phyloP scores from a whole-genome alignment of 2,797 vertebrate species.

The Acipenser oxyrinchus region DNA sequence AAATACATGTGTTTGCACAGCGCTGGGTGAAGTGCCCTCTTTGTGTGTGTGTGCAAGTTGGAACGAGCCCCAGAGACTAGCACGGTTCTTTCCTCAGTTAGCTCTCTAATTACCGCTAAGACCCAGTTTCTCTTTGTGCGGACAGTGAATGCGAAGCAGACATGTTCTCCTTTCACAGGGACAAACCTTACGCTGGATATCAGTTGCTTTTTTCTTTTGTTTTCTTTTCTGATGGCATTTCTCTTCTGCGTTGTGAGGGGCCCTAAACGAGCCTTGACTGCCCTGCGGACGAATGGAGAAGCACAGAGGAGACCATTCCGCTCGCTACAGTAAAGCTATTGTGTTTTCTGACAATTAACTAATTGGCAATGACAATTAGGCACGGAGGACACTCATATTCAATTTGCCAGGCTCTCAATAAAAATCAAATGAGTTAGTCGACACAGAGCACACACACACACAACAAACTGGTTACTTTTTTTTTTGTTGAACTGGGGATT shows the following conservation, averaged over 20 bases:
- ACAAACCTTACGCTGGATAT: conserved; percentile 49
- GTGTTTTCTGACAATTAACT: conserved; percentile 81
- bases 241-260: conserved; percentile 71
- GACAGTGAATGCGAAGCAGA: conserved; percentile 46
- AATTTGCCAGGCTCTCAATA: conserved; percentile 58
- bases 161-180: conserved; percentile 57
- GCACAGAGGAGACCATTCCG: conserved; percentile 78
- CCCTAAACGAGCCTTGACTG: conserved; percentile 93
- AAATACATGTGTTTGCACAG: conserved; percentile 6
- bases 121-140: conserved; percentile 50
- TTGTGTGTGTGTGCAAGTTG: conserved; percentile 7
- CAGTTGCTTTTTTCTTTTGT: conserved; percentile 47
- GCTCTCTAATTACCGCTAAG: conserved; percentile 66
- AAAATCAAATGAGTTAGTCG: conserved; percentile 38
- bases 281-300: conserved; percentile 85
- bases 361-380: conserved; percentile 95
- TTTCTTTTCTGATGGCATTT: conserved; percentile 80
- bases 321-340: conserved; percentile 87
- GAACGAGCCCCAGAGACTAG: conserved; percentile 31
- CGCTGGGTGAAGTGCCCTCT: conserved; percentile 10
- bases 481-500: too few relatives aligned
- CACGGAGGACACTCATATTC: conserved; percentile 64
- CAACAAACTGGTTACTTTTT: neutral
- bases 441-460: conserved; percentile 14
- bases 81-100: conserved; percentile 52